Evolutionary conservation across 2,113 vertebrate genomes (phyloP).

Genomic region (Phrynosoma blainvillii): DNA sequence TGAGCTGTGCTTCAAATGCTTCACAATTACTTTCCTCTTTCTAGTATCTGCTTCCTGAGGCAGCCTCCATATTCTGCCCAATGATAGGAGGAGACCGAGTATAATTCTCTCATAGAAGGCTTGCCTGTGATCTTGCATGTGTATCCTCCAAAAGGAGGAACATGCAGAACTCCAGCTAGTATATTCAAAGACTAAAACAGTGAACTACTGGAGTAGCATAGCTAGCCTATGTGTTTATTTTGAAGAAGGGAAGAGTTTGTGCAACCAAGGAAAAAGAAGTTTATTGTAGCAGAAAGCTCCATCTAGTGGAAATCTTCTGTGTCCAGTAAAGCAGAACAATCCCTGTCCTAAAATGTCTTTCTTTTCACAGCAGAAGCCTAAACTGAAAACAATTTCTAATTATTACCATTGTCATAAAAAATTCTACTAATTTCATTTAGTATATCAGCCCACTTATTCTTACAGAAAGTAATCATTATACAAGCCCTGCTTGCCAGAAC

Average conservation of each 20-base stretch:
- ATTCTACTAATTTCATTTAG: neutral
- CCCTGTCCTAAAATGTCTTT: neutral
- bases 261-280: neutral
- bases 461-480: neutral
- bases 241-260: neutral
- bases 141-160: neutral
- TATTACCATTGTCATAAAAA: neutral
- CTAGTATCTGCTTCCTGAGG: neutral
- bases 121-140: neutral
- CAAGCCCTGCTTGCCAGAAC: no score
- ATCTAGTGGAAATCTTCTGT: constrained; percentile 23
- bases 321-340: neutral
- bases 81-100: neutral
- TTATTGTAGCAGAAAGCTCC: constrained; percentile 19
- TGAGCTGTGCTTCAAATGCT: neutral
- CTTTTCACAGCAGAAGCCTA: neutral
- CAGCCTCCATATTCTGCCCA: neutral
- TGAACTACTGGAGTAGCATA: neutral
- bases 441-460: neutral
- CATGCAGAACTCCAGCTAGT: neutral
- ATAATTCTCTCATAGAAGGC: neutral
- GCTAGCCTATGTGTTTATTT: neutral
- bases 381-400: neutral
- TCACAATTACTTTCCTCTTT: neutral
- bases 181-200: neutral